Evolutionary conservation across 2,888 invertebrate species (phyloP).

Genomic region (Seladonia tumulorum): DNA sequence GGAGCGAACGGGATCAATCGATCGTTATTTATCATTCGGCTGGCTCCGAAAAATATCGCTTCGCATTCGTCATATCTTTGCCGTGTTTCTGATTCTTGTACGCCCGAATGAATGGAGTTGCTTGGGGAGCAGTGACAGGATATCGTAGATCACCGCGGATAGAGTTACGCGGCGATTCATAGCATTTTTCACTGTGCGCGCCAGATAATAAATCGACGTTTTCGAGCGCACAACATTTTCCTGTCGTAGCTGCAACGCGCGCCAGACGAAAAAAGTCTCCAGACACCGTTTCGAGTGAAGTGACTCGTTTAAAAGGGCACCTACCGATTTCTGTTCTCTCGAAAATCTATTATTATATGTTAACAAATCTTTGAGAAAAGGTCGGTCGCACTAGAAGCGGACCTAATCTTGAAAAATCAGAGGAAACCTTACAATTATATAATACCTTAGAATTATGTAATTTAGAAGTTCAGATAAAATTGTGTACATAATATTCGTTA

Average conservation of each 20-base stretch:
- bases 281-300: no score
- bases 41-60: neutral
- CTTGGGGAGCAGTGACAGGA: neutral
- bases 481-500: no score
- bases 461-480: no score
- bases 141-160: neutral
- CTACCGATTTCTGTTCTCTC: no score
- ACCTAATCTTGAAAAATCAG: no score
- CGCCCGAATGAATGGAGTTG: neutral
- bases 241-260: neutral
- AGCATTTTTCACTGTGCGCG: neutral
- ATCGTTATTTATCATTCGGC: constrained; percentile 7
- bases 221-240: neutral
- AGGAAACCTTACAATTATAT: no score
- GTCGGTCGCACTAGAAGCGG: no score
- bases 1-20: neutral
- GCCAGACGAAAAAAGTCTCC: no score
- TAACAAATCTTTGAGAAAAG: no score
- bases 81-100: neutral
- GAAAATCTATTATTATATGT: no score
- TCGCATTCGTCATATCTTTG: neutral
- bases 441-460: no score
- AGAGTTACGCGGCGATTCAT: neutral
- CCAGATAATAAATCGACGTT: neutral
- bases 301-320: no score